phyloP scores from a whole-genome alignment of 2,797 vertebrate genomes.

The Gila robusta region DNA sequence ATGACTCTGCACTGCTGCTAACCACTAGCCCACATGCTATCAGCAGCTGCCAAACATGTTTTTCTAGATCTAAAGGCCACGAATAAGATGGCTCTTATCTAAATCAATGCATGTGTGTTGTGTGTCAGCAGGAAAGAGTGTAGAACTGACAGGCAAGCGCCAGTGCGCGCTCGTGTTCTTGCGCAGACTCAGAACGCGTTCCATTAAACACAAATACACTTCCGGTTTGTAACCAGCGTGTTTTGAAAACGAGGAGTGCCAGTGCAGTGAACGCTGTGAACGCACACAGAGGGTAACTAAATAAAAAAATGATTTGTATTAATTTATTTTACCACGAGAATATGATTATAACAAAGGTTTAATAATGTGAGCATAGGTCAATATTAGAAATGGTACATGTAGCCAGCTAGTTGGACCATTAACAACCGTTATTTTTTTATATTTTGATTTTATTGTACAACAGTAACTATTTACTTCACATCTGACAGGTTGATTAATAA shows the following conservation, averaged over 20 bases:
- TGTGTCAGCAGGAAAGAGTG: not conserved
- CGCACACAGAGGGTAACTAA: not conserved
- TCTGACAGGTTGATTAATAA: not conserved
- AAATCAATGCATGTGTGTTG: constrained; percentile 1
- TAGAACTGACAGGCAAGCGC: not conserved
- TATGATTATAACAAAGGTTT: not conserved
- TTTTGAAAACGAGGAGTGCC: not conserved
- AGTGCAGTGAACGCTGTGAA: too few relatives aligned
- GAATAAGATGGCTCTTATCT: not conserved
- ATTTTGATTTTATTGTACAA: not conserved
- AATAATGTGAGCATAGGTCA: not conserved
- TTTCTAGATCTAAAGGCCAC: not conserved
- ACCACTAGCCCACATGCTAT: not conserved
- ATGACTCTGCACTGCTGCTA: not conserved
- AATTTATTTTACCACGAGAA: not conserved
- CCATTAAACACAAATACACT: not conserved
- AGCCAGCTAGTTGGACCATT: not conserved
- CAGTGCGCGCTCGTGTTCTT: not conserved
- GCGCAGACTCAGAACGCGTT: constrained; percentile 28
- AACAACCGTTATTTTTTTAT: not conserved
- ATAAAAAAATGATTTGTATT: too few relatives aligned
- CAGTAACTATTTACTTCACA: not conserved
- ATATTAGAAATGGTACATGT: not conserved
- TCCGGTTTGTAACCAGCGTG: constrained; percentile 33
- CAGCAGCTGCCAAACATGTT: not conserved